phyloP scores from a whole-genome alignment of 1,140 invertebrate genomes.

The Leptonema lineaticorne region DNA sequence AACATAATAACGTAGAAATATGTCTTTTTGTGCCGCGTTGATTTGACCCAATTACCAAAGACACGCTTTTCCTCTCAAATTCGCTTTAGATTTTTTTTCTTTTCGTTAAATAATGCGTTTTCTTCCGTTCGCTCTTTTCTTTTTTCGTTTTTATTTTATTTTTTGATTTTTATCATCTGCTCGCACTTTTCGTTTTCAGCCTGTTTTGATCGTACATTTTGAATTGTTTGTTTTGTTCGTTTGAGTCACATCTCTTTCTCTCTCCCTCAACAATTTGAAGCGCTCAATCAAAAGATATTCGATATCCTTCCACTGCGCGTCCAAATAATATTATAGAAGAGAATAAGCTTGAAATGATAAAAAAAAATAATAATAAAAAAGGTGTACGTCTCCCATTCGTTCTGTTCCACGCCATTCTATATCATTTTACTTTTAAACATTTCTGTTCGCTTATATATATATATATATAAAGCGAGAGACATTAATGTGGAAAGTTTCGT shows the following conservation, averaged over 20 bases:
- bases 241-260: too few species aligned
- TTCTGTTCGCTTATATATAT: not conserved
- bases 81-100: not conserved
- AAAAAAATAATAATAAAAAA: not conserved
- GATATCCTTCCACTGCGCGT: not conserved
- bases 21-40: not conserved
- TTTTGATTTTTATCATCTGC: too few species aligned
- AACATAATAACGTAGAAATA: not conserved
- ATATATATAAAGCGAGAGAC: too few species aligned
- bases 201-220: too few species aligned
- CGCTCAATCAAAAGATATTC: conserved; percentile 8
- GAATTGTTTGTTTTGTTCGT: too few species aligned
- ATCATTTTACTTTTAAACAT: conserved; percentile 3
- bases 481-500: conserved; percentile 19
- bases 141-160: too few species aligned
- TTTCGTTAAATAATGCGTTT: too few species aligned
- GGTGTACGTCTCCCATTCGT: too few species aligned
- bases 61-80: conserved; percentile 20
- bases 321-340: not conserved
- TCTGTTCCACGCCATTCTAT: not conserved
- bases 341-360: not conserved
- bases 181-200: too few species aligned
- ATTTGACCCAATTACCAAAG: conserved; percentile 20
- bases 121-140: too few species aligned
- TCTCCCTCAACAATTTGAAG: not conserved